These are phyloP conservation scores for Suricata suricatta DNA, from an alignment of 2,113 vertebrate genomes.

Conservation along the genomic window DNA sequence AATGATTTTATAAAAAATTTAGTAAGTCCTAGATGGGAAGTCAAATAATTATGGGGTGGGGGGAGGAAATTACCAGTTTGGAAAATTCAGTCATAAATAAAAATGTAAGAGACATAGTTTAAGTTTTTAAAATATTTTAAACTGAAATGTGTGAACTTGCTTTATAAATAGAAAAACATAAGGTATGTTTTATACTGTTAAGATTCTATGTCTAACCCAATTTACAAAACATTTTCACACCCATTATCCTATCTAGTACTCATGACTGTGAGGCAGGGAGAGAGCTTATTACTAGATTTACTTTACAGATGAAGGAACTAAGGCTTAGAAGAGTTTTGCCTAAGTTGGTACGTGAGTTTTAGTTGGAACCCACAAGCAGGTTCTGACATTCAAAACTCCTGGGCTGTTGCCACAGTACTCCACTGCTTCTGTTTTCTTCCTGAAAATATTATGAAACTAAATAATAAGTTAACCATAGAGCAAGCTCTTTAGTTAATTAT, in stretches of 20 bases:
- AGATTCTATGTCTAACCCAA: background rate
- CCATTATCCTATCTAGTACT: background rate
- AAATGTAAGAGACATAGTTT: background rate
- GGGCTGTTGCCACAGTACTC: background rate
- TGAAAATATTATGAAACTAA: slow-evolving; percentile 46
- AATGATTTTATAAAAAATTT: slow-evolving; percentile 10
- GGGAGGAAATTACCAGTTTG: background rate
- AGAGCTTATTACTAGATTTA: background rate
- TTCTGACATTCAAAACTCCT: slow-evolving; percentile 28
- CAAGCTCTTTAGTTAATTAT: slow-evolving; percentile 37
- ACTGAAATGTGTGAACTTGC: background rate
- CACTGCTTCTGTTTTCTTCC: slow-evolving; percentile 23
- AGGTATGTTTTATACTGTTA: slow-evolving; percentile 2
- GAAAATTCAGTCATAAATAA: slow-evolving; percentile 43
- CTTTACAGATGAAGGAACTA: background rate
- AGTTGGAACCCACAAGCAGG: background rate
- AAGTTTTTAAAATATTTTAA: slow-evolving; percentile 39
- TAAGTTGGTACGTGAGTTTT: background rate
- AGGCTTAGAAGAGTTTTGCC: background rate
- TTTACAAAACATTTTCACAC: background rate
- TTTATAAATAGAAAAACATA: slow-evolving; percentile 23
- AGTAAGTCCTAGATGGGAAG: background rate
- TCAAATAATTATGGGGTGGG: background rate
- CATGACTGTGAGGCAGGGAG: background rate
- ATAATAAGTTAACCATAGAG: slow-evolving; percentile 20